A percentile compares a stretch with the other conserved stretches of the same genome.
Evolutionary conservation across 2,113 vertebrate genomes (phyloP).

Genomic region (Ceuthmochares aereus): DNA sequence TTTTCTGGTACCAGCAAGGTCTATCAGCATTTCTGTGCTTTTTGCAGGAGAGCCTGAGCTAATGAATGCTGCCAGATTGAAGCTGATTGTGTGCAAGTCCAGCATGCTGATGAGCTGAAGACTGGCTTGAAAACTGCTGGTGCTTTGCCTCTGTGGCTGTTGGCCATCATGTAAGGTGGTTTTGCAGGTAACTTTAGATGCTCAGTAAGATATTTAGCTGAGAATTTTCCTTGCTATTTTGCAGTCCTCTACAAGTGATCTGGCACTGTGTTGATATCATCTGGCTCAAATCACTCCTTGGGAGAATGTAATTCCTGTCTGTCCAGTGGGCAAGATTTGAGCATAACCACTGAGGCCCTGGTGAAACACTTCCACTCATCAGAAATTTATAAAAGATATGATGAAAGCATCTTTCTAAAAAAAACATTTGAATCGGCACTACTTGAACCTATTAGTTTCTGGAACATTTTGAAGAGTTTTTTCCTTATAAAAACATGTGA

Average conservation of each 20-base stretch:
- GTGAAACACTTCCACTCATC: background rate
- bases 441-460: background rate
- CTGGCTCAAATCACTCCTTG: background rate
- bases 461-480: background rate
- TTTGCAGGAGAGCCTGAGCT: background rate
- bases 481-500: background rate
- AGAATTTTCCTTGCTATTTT: background rate
- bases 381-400: background rate
- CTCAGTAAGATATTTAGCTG: background rate
- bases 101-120: background rate
- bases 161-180: rapidly evolving
- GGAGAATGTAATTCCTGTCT: background rate
- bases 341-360: background rate
- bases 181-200: background rate
- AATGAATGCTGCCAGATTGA: background rate
- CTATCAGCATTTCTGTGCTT: background rate
- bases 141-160: background rate
- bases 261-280: background rate
- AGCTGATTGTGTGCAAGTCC: background rate
- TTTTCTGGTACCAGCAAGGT: background rate
- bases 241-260: background rate
- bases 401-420: background rate
- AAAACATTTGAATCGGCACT: background rate
- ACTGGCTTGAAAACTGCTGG: background rate
- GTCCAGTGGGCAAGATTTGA: rapidly evolving